phyloP scores from a whole-genome alignment of 2,113 vertebrate species.

The Apus apus region DNA sequence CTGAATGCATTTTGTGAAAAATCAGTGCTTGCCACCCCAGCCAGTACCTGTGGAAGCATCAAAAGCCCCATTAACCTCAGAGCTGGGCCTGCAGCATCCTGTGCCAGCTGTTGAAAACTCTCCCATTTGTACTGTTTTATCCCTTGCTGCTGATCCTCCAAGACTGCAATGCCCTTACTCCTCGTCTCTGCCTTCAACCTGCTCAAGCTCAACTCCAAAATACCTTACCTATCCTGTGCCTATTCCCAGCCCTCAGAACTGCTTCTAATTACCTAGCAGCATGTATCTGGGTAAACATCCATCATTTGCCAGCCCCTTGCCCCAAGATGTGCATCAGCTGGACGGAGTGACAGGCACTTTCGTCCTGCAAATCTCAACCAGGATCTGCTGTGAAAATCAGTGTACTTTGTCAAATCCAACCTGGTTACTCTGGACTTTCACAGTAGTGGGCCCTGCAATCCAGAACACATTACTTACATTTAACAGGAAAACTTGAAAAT shows the following conservation, averaged over 20 bases:
- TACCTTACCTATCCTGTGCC: background rate
- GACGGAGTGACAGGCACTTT: background rate
- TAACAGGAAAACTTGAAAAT: background rate
- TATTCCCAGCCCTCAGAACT: background rate
- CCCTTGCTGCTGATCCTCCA: background rate
- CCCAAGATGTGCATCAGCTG: background rate
- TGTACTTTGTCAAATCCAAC: background rate
- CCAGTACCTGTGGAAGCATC: accelerated
- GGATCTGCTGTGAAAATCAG: background rate
- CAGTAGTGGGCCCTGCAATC: background rate
- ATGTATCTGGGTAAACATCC: background rate
- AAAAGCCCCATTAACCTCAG: background rate
- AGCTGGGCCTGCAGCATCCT: background rate
- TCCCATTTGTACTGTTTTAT: background rate
- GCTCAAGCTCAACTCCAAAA: background rate
- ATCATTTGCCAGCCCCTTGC: background rate
- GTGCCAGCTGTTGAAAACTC: background rate
- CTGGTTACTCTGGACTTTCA: background rate
- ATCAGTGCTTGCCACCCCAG: background rate
- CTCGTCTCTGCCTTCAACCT: background rate
- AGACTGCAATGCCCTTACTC: background rate
- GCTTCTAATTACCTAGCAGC: background rate
- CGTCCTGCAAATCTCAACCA: background rate
- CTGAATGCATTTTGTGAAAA: background rate
- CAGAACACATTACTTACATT: background rate